Percentiles rank a stretch among this genome's conserved stretches.
Conservation (phyloP, 2,113 vertebrate species). For the Grantiella picta region DNA sequence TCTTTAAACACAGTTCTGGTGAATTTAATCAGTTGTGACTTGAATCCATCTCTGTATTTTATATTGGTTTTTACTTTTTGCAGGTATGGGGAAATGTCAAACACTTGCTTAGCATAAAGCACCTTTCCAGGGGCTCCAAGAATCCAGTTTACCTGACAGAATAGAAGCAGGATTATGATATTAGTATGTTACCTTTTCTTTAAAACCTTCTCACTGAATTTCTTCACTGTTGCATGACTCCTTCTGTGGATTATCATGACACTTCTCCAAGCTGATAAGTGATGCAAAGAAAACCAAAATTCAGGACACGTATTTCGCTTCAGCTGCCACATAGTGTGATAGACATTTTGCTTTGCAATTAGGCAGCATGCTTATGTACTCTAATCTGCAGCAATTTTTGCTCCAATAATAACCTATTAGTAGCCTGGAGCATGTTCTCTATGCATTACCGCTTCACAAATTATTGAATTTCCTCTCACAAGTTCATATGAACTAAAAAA, state of each 20-base stretch:
- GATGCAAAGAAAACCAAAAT: not conserved
- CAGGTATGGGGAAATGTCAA: not conserved
- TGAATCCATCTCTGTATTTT: not conserved
- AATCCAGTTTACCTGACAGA: not conserved
- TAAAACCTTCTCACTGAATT: not conserved
- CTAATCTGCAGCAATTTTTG: constrained; percentile 26
- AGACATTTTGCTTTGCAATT: not conserved
- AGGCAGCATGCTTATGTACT: not conserved
- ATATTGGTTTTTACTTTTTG: not conserved
- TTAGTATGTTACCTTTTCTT: not conserved
- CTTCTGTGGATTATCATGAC: not conserved
- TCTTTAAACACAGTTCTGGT: not conserved
- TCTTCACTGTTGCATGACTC: not conserved
- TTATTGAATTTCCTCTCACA: not conserved
- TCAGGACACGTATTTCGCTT: not conserved
- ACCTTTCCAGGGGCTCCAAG: not conserved
- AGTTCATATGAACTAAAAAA: not conserved
- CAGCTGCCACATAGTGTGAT: not conserved
- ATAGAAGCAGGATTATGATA: not conserved
- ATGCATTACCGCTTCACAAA: not conserved
- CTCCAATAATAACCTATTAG: constrained; percentile 14
- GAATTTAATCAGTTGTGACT: not conserved
- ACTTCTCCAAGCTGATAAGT: not conserved
- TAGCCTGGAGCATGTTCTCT: not conserved
- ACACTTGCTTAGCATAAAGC: not conserved